Evolutionary conservation across 2,113 vertebrate genomes (phyloP), one percentile per base, ranked within the genome.

Genomic region (Paraplagusia blochii): DNA sequence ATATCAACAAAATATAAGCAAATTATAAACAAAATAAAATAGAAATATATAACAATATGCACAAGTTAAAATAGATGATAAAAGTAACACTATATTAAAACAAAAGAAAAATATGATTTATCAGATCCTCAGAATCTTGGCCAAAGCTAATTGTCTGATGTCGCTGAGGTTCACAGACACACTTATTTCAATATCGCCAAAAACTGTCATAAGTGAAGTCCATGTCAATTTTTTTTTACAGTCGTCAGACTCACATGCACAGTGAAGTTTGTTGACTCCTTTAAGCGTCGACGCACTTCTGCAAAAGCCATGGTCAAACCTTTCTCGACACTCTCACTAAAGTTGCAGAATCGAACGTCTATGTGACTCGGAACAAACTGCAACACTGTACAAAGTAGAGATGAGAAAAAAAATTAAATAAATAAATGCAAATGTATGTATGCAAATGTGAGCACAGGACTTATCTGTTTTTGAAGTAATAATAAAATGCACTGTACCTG

Each of bases 291-390:
- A 17, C 88, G 87, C 40, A 92, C 91, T 87, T 97, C 95, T 2
- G 87, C 82, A 50, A 95, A 92, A 0, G 97, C 95, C 44, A 82
- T 81, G 34, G 84, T 88, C 80, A 99, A 86, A 54, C 96, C 97
- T 60, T 84, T 94, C 85, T 97, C 94, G 0, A 98, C 85, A 63
- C 79, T 91, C 73, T 90, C 92, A n/a, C 91, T 96, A 53, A 99
- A 99, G 81, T 90, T 95, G 79, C 96, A 99, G 78, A 92, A 86
- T 0, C 93, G 85, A 11, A 94, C 85, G 8, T 98, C 95, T 44
- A 96, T 67, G 0, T 91, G 91, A 9, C 76, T 85, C 33, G 96
- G 96, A 64, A 99, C 95, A 84, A 99, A 98, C 90, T 99, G 96
- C 59, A 99, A 91, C 40, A 98, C 97, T 99, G 87, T 54, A 81